These are phyloP conservation scores for Tyto alba DNA, from an alignment of 2,113 vertebrate genomes.

Conservation along the genomic window DNA sequence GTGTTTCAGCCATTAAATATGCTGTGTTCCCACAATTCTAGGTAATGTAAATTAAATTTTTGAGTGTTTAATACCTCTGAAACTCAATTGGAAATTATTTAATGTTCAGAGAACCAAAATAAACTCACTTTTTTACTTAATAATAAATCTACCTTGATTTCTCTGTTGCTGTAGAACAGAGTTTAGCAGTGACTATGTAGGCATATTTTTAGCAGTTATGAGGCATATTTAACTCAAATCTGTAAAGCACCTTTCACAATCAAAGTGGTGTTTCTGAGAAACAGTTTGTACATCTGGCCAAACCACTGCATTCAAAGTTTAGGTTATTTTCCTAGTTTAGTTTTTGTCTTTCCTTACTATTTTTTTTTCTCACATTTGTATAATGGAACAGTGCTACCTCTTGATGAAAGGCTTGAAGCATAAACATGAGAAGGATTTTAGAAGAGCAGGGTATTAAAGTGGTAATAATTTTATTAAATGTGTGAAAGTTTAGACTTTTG, in stretches of 20 bases:
- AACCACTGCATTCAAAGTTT: neutral
- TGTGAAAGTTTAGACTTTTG: neutral
- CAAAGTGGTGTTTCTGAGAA: neutral
- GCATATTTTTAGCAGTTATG: too few species aligned
- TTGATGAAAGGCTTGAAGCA: neutral
- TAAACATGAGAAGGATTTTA: neutral
- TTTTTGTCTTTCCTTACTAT: neutral
- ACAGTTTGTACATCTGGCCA: neutral
- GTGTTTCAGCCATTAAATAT: neutral
- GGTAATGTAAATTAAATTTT: neutral
- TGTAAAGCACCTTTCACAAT: neutral
- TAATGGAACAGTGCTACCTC: neutral
- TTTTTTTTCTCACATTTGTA: neutral
- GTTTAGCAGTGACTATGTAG: neutral
- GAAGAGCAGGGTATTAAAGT: neutral
- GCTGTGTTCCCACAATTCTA: neutral
- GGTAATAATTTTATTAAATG: neutral
- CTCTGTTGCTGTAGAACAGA: neutral
- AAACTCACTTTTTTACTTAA: neutral
- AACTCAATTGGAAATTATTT: neutral
- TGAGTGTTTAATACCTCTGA: neutral
- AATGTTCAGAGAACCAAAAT: neutral
- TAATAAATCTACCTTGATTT: neutral
- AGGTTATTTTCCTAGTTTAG: neutral
- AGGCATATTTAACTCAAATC: neutral